A percentile compares a stretch with the other conserved stretches of the same genome.
Conservation (phyloP, 2,888 invertebrate species). For the Synergus gifuensis region DNA sequence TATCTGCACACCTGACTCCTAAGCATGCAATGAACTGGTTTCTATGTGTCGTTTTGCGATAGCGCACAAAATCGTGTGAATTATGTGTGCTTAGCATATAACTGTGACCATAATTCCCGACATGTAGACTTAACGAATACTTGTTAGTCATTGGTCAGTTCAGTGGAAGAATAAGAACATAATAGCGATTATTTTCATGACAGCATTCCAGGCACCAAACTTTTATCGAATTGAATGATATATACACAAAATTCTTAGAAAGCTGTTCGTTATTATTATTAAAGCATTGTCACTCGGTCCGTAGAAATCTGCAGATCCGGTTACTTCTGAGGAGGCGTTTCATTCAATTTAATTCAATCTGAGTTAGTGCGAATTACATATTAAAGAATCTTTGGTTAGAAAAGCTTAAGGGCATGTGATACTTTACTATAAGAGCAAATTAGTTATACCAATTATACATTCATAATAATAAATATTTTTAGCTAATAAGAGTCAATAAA, state of each 20-base stretch:
- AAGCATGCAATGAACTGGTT: conserved; percentile 23
- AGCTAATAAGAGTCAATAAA: no score
- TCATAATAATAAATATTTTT: no score
- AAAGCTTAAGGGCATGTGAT: no score
- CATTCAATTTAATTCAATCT: not conserved
- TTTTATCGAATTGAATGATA: conserved; percentile 9
- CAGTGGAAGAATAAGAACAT: conserved; percentile 25
- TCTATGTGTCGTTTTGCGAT: conserved; percentile 20
- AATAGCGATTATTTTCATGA: conserved; percentile 14
- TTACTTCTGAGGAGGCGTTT: not conserved
- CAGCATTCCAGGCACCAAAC: conserved; percentile 4
- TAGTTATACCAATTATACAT: no score
- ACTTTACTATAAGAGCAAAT: no score
- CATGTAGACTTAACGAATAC: not conserved
- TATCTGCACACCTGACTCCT: not conserved
- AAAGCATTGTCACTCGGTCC: conserved; percentile 11
- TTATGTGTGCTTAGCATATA: conserved; percentile 13
- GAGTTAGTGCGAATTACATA: not conserved
- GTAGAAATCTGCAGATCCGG: conserved; percentile 4
- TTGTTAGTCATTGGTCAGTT: conserved; percentile 27
- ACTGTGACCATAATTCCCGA: conserved; percentile 3
- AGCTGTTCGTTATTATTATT: conserved; percentile 5
- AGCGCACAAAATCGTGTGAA: conserved; percentile 29
- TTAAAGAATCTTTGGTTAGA: not conserved
- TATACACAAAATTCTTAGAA: conserved; percentile 23